phyloP scores from a whole-genome alignment of 2,113 vertebrate species.

The Tricholaema leucomelas region DNA sequence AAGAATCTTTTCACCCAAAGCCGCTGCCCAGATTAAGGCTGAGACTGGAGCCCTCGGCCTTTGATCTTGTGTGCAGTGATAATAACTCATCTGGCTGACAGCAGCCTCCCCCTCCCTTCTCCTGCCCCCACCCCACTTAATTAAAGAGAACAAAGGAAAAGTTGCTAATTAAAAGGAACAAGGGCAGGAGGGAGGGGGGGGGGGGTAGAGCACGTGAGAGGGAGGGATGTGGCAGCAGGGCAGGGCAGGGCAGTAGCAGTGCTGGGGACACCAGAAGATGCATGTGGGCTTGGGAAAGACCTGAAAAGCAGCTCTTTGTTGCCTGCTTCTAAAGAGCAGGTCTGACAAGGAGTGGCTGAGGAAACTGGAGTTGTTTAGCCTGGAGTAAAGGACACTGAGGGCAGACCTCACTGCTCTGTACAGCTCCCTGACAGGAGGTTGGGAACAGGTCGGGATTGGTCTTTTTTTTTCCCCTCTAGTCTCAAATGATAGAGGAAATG shows the following conservation, averaged over 20 bases:
- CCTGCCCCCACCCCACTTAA: conserved; percentile 33
- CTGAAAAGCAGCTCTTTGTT: not conserved
- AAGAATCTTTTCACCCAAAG: not conserved
- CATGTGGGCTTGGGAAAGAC: not conserved
- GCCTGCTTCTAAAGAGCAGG: accelerated
- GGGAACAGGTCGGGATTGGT: too few relatives aligned
- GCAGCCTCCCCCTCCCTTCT: conserved; percentile 11
- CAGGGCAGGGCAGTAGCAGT: accelerated
- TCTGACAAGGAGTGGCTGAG: too few relatives aligned
- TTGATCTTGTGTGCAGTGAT: not conserved
- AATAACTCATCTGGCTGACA: conserved; percentile 56
- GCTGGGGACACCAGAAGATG: not conserved
- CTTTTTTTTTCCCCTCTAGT: too few relatives aligned
- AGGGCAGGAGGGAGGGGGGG: conserved; percentile 4
- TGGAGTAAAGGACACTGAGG: too few relatives aligned
- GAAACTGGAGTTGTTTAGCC: too few relatives aligned
- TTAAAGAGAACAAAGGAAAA: conserved; percentile 64
- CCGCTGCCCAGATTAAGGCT: not conserved
- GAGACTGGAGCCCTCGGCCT: not conserved
- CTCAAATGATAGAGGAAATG: too few relatives aligned
- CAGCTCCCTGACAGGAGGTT: too few relatives aligned
- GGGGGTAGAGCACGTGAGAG: not conserved
- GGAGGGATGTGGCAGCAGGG: not conserved
- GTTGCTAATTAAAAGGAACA: conserved; percentile 63
- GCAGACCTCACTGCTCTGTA: too few relatives aligned